Conservation (phyloP, 2,888 invertebrate genomes). For the Lagria hirta region DNA sequence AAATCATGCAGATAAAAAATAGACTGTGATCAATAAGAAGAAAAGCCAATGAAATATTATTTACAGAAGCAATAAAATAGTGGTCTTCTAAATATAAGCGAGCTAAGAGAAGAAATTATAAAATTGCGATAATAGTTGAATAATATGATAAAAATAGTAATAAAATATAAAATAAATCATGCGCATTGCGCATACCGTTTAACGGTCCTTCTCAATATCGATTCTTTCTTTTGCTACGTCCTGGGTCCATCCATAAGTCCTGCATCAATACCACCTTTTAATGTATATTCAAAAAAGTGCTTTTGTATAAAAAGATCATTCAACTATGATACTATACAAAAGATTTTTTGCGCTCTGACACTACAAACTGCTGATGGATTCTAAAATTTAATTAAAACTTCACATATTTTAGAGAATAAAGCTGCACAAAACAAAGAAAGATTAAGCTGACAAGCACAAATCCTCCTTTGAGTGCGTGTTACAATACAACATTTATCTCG, state of each 20-base stretch:
- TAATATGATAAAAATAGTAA: conserved; percentile 14
- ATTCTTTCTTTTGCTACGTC: conserved; percentile 43
- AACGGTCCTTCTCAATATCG: conserved; percentile 42
- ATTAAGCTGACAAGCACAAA: too few species aligned
- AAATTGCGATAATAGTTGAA: conserved; percentile 7
- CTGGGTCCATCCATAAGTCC: conserved; percentile 37
- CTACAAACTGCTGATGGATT: too few species aligned
- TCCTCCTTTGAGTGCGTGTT: too few species aligned
- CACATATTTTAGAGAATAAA: too few species aligned
- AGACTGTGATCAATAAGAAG: conserved; percentile 12
- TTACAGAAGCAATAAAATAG: conserved; percentile 16
- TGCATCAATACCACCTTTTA: conserved; percentile 35
- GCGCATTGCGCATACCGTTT: conserved; percentile 43
- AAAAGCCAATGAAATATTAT: conserved; percentile 13
- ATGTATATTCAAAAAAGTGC: conserved; percentile 19
- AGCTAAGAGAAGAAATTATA: conserved; percentile 10
- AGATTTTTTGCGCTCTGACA: too few species aligned
- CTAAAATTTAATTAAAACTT: too few species aligned
- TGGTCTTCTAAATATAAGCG: conserved; percentile 12
- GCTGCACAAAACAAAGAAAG: too few species aligned
- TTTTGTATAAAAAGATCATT: conserved; percentile 4
- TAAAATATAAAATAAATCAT: conserved; percentile 38
- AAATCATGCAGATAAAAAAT: conserved; percentile 14
- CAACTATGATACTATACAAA: too few species aligned
- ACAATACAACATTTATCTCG: too few species aligned